Evolutionary conservation across 2,888 invertebrate species (phyloP), one percentile per base, ranked within the genome.

Genomic region (Lacanobia wlatinum): DNA sequence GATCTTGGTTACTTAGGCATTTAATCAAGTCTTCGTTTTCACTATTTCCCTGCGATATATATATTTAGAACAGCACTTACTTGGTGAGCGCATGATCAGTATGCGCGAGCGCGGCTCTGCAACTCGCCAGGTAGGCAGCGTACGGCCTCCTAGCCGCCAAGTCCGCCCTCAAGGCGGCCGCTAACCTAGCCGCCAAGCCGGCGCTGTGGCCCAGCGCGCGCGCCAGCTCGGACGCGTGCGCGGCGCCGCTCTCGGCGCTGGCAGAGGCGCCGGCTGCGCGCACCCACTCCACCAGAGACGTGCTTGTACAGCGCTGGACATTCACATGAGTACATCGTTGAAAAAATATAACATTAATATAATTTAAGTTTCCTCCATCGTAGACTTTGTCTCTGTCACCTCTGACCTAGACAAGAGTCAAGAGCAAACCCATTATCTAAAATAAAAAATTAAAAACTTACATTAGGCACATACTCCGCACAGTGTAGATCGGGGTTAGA

Each of bases 401-500:
- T 34, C 34, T 34, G 34, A 6, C 34, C 34, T 34, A 34, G 34
- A 6, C 28, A 28, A 5, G 6, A 34, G 34, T 34, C 34, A 34
- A 6, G 34, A 34, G 34, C 34, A 2, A 34, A 6, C 34, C 34
- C 34, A 34, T 34, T 5, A 3, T 4, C n/a, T n/a, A 28, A 34
- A 5, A 34, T 34, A 34, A 34, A 34, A 34, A 34, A 34, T 4
- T 2, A 28, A 3, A 34, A 8, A 93, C 94, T 94, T 86, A 97
- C 96, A 66, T 96, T 97, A 1, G 97, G 96, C 73, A 97, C 94
- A 78, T 97, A 96, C 87, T 97, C 97, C 0, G 97, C 96, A 88
- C 97, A 97, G 86, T 98, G 97, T 73, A 98, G 94, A 89, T 99
- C 98, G 0, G 98, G 98, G 85, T 98, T 98, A 80, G 99, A 98